These are phyloP conservation scores for Bubo blakistoni DNA, from an alignment of 2,113 vertebrate species.

Conservation along the genomic window DNA sequence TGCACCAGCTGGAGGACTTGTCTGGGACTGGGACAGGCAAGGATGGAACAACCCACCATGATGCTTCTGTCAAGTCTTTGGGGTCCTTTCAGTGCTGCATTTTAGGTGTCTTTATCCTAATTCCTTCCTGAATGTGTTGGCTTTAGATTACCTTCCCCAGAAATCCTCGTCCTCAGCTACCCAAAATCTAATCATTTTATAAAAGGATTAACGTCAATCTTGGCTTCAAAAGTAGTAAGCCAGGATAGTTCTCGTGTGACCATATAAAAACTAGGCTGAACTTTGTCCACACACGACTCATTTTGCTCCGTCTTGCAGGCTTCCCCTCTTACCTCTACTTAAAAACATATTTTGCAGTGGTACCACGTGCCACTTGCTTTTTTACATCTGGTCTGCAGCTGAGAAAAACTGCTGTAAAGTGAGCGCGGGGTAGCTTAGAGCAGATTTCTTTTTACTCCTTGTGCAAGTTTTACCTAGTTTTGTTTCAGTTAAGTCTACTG, in stretches of 20 bases:
- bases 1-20: fast-evolving
- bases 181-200: neutral
- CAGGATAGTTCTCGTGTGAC: fast-evolving
- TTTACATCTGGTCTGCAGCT: neutral
- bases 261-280: neutral
- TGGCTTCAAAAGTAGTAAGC: neutral
- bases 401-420: neutral
- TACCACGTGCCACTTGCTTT: neutral
- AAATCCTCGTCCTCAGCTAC: neutral
- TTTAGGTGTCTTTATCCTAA: fast-evolving
- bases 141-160: neutral
- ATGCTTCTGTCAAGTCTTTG: fast-evolving
- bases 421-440: neutral
- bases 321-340: neutral
- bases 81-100: fast-evolving
- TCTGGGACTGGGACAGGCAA: fast-evolving
- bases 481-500: neutral
- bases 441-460: neutral
- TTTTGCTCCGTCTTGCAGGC: neutral
- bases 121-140: fast-evolving
- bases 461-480: neutral
- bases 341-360: neutral
- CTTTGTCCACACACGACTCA: fast-evolving
- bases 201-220: neutral
- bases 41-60: fast-evolving